Conservation (phyloP, 2,113 vertebrate genomes). For the Xiphorhynchus elegans region DNA sequence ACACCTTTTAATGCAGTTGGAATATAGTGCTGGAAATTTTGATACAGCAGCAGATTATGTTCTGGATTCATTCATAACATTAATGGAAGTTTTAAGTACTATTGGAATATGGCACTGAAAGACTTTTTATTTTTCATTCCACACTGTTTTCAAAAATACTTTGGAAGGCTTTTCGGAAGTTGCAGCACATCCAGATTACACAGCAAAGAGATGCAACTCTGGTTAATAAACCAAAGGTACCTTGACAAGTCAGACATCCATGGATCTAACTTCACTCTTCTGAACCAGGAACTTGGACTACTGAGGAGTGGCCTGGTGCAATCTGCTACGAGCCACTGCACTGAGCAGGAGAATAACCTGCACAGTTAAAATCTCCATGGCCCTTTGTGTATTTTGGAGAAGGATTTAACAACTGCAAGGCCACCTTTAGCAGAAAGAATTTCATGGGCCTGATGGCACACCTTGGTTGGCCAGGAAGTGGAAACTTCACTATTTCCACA, state of each 20-base stretch:
- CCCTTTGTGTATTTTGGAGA: not conserved
- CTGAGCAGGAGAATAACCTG: not conserved
- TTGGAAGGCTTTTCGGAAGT: not conserved
- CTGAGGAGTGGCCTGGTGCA: not conserved
- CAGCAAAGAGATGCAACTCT: constrained; percentile 32
- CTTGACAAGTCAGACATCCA: not conserved
- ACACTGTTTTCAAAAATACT: not conserved
- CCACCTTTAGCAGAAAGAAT: not conserved
- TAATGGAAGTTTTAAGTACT: constrained; percentile 48
- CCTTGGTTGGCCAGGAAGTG: not conserved
- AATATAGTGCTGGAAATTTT: constrained; percentile 50
- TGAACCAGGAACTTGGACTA: not conserved
- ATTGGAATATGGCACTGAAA: not conserved
- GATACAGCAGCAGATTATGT: constrained; percentile 39
- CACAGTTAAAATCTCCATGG: not conserved
- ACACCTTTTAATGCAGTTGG: constrained; percentile 50
- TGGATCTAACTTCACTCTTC: not conserved
- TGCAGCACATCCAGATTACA: constrained; percentile 30
- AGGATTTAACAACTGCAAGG: not conserved
- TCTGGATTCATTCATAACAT: constrained; percentile 26
- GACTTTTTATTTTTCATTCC: not conserved
- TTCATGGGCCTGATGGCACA: not conserved
- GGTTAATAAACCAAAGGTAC: constrained; percentile 8
- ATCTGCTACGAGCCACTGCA: not conserved
- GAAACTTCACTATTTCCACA: not conserved